A percentile compares a stretch with the other conserved stretches of the same genome.
These are phyloP conservation scores for Loxodonta africana DNA, from an alignment of 2,113 vertebrate genomes.

Conservation along the genomic window DNA sequence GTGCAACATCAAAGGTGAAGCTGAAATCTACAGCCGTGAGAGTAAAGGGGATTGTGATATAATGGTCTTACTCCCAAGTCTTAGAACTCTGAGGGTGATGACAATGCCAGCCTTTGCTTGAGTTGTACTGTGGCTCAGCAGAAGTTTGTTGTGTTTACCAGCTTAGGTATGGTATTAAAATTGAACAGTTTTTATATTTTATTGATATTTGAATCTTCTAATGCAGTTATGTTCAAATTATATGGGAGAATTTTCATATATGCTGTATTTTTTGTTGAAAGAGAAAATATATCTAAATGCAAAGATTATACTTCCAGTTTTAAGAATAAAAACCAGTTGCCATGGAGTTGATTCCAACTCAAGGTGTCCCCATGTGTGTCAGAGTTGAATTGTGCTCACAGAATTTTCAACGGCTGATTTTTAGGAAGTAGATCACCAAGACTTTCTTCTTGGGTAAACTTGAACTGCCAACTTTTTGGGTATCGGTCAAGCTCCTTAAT, in stretches of 20 bases:
- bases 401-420: no score
- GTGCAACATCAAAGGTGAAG: constrained; percentile 67
- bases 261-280: background rate
- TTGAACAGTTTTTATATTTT: background rate
- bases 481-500: no score
- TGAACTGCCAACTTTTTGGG: no score
- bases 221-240: background rate
- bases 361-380: no score
- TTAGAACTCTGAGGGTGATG: background rate
- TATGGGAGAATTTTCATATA: constrained; percentile 31
- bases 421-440: no score
- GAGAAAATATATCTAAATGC: constrained; percentile 50
- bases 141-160: background rate
- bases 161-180: background rate
- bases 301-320: background rate
- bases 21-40: constrained; percentile 61
- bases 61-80: background rate
- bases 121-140: background rate
- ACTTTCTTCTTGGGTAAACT: no score
- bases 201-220: background rate
- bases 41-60: constrained; percentile 61
- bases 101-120: background rate
- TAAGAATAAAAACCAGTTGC: no score
- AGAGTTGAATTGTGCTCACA: no score
- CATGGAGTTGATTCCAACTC: no score